These are phyloP conservation scores for Temnothorax nylanderi DNA, from an alignment of 1,140 invertebrate genomes.

Conservation along the genomic window DNA sequence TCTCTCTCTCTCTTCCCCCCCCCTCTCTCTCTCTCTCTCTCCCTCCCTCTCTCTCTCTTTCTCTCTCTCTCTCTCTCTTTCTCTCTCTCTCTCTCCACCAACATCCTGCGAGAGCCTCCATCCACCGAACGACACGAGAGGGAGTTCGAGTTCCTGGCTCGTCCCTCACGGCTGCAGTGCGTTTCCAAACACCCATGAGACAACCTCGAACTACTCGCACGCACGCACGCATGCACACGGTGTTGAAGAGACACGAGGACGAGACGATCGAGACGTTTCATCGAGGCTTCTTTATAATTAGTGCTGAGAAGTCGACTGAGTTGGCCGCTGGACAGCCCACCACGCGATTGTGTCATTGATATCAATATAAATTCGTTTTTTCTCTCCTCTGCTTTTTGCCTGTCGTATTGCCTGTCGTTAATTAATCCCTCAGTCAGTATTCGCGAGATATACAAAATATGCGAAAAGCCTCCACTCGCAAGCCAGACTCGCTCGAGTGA, in stretches of 20 bases:
- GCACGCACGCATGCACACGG: slow-evolving; percentile 54
- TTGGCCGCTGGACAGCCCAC: slow-evolving; percentile 7
- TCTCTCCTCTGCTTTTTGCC: neutral
- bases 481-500: neutral
- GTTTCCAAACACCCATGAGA: slow-evolving; percentile 73
- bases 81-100: slow-evolving; percentile 36
- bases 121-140: slow-evolving; percentile 72
- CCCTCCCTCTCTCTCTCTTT: slow-evolving; percentile 3
- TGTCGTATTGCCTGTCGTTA: neutral
- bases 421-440: neutral
- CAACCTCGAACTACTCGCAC: slow-evolving; percentile 70
- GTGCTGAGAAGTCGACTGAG: slow-evolving; percentile 16
- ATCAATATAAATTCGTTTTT: slow-evolving; percentile 15
- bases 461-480: neutral
- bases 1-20: slow-evolving; percentile 13
- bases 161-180: slow-evolving; percentile 74
- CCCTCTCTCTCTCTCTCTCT: slow-evolving; percentile 24
- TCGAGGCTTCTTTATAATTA: neutral
- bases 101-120: slow-evolving; percentile 71
- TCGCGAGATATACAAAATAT: neutral
- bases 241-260: slow-evolving; percentile 58
- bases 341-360: slow-evolving; percentile 36
- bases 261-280: slow-evolving; percentile 5
- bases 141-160: slow-evolving; percentile 75
- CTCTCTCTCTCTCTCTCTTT: slow-evolving; percentile 9